These are phyloP conservation scores for Chymomyza fuscimana DNA, from an alignment of 2,888 invertebrate genomes.

Conservation along the genomic window DNA sequence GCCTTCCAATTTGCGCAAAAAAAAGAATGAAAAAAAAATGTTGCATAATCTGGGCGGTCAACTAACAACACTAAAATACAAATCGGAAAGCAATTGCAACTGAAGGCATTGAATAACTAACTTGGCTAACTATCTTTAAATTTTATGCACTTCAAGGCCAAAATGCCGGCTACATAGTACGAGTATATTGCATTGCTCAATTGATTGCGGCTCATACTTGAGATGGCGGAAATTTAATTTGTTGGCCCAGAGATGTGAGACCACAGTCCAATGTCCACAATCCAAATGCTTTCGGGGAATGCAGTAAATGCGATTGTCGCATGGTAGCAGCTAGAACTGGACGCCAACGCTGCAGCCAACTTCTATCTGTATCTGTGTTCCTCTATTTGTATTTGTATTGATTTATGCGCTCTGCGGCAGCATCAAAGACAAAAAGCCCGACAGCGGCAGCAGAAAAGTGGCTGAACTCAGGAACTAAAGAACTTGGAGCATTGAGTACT, in stretches of 20 bases:
- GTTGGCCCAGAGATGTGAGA: constrained; percentile 14
- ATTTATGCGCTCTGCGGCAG: constrained; percentile 64
- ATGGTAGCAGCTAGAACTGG: neutral
- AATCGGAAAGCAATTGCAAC: neutral
- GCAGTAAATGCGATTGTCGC: constrained; percentile 14
- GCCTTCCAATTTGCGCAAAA: neutral
- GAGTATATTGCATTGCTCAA: constrained; percentile 38
- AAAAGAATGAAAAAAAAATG: neutral
- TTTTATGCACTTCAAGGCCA: constrained; percentile 47
- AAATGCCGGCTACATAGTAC: constrained; percentile 22
- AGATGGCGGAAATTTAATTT: constrained; percentile 49
- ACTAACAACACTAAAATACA: neutral
- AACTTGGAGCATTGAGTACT: constrained; percentile 6
- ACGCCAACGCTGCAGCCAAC: constrained; percentile 8
- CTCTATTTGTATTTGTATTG: constrained; percentile 53
- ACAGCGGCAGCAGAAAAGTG: constrained; percentile 22
- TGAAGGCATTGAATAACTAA: neutral
- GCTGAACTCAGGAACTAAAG: neutral
- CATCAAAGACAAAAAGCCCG: constrained; percentile 47
- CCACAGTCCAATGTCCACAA: constrained; percentile 19
- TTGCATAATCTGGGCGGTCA: neutral
- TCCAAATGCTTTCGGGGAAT: constrained; percentile 17
- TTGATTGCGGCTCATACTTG: constrained; percentile 42
- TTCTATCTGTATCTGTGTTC: constrained; percentile 9
- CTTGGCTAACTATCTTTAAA: constrained; percentile 25